phyloP scores from a whole-genome alignment of 2,888 invertebrate genomes.

The Pheosia tremula region DNA sequence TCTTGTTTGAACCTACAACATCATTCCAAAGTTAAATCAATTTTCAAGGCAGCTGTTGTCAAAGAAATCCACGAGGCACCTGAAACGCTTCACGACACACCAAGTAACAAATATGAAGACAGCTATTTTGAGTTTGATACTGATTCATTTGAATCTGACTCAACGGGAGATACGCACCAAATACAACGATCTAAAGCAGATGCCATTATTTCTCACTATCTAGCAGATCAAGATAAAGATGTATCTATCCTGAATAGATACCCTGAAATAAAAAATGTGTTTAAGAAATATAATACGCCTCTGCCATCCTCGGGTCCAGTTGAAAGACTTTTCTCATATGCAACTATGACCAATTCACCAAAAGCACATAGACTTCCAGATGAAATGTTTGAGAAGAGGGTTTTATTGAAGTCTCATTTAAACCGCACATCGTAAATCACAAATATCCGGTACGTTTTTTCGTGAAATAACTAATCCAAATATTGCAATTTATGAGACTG shows the following conservation, averaged over 20 bases:
- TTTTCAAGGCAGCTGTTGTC: constrained; percentile 17
- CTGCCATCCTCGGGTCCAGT: constrained; percentile 23
- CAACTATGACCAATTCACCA: constrained; percentile 26
- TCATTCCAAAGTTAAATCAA: constrained; percentile 14
- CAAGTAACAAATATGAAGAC: constrained; percentile 15
- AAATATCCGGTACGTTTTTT: constrained; percentile 3
- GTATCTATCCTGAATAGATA: constrained; percentile 21
- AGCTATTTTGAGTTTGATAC: constrained; percentile 20
- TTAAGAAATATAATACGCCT: constrained; percentile 26
- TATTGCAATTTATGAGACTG: neutral
- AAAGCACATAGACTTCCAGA: constrained; percentile 19
- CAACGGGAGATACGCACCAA: constrained; percentile 15
- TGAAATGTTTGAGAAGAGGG: constrained; percentile 26
- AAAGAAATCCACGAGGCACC: constrained; percentile 16
- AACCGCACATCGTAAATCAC: constrained; percentile 2
- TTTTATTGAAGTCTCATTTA: constrained; percentile 18
- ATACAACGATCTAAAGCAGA: constrained; percentile 20
- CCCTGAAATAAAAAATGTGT: constrained; percentile 24
- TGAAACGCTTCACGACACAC: constrained; percentile 12
- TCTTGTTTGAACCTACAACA: constrained; percentile 14
- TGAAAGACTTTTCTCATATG: constrained; percentile 28
- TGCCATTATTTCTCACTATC: constrained; percentile 19
- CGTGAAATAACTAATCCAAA: constrained; percentile 6
- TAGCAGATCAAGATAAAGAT: constrained; percentile 19
- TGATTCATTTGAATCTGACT: constrained; percentile 15